These are phyloP conservation scores for Calycopis cecrops DNA, from an alignment of 1,140 invertebrate species.

Conservation along the genomic window DNA sequence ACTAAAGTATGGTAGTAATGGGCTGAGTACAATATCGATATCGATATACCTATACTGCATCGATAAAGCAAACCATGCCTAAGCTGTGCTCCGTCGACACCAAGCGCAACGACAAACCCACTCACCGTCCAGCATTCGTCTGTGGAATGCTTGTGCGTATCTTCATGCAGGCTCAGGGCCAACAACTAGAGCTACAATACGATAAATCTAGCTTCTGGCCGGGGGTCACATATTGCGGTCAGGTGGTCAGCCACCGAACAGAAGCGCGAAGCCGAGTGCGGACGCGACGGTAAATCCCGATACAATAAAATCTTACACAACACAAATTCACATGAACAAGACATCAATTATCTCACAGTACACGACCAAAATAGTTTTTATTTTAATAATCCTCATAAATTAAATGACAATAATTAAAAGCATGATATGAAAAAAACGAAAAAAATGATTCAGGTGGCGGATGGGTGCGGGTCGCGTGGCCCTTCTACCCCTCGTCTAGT, in stretches of 20 bases:
- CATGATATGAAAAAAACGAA: conserved; percentile 46
- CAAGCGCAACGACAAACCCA: conserved; percentile 50
- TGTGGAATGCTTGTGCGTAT: conserved; percentile 58
- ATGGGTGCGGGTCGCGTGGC: conserved; percentile 31
- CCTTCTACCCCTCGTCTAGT: conserved; percentile 11
- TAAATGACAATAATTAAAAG: conserved; percentile 56
- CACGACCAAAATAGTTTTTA: conserved; percentile 75
- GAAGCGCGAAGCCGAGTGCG: conserved; percentile 65
- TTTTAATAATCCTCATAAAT: conserved; percentile 32
- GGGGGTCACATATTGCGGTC: conserved; percentile 58
- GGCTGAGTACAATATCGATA: conserved; percentile 26
- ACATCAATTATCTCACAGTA: conserved; percentile 66
- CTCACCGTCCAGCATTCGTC: conserved; percentile 66
- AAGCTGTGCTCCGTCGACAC: conserved; percentile 29
- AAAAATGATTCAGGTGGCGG: conserved; percentile 22
- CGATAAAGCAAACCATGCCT: conserved; percentile 29
- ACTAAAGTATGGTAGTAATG: conserved; percentile 12
- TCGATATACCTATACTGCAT: conserved; percentile 33
- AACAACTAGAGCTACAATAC: conserved; percentile 59
- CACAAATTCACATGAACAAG: conserved; percentile 74
- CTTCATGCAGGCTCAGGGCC: conserved; percentile 60
- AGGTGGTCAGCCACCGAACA: conserved; percentile 54
- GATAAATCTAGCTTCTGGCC: conserved; percentile 56
- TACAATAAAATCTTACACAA: conserved; percentile 55
- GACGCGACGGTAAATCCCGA: conserved; percentile 55